Evolutionary conservation across 1,140 invertebrate genomes (phyloP), one percentile per base, ranked within the genome.

Genomic region (Drosophila chauvacae): DNA sequence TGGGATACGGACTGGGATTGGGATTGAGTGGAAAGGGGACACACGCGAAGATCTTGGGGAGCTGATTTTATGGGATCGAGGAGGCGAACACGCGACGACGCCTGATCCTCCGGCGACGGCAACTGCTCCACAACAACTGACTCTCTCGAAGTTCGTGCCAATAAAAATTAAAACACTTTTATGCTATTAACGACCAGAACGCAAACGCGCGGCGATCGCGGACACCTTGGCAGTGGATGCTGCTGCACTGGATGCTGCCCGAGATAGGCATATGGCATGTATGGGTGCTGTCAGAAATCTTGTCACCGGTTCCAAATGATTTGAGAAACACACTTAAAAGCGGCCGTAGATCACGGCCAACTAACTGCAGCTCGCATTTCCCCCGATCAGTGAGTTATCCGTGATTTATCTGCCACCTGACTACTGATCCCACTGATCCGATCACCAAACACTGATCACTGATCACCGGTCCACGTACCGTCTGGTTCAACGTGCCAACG

Each of bases 121-220:
- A 72, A 75, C 79, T 70, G 48, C 62, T 86, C 53, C 57, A 59
- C 77, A 66, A 59, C 77, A 66, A 88, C 84, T 83, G 80, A 90
- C 48, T 62, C 59, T 2, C 2, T 59, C 53, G 79, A 73, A 75
- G 72, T 88, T 87, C 84, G 84, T 87, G 84, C 84, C 77, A 88
- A 87, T 87, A 87, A 87, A 87, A 87, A 88, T 87, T 87, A 87
- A 87, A 87, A 84, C 84, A 87, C 84, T 87, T 88, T 84, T 84
- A 80, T 71, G 85, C 85, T 83, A 87, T 87, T 88, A 87, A 87
- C 81, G 77, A 80, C 66, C 76, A 73, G 81, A 77, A 86, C 50
- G 80, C 77, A 58, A 88, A 80, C 76, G 66, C 76, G 69, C 57
- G 56, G 75, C 74, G 77, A 60, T 63, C 47, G 44, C 33, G 56